Evolutionary conservation across 2,888 invertebrate species (phyloP).

Genomic region (Luperina testacea): DNA sequence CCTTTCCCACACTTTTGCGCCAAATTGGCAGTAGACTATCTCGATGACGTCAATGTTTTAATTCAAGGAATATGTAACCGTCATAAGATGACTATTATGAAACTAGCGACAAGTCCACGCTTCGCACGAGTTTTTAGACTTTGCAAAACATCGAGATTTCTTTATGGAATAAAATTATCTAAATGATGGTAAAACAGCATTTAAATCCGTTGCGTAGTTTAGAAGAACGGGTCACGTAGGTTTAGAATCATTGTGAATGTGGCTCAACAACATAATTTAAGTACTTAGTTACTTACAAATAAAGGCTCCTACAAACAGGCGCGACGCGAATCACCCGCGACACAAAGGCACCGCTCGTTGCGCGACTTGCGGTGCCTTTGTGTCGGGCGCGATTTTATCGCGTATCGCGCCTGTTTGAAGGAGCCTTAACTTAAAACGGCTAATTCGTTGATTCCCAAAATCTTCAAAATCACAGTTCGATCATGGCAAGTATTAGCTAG

Average conservation of each 20-base stretch:
- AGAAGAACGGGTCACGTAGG: too few species aligned
- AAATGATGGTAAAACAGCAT: too few species aligned
- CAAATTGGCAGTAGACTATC: background rate
- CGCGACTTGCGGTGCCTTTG: too few species aligned
- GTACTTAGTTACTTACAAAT: background rate
- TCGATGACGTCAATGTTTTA: background rate
- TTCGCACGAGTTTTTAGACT: too few species aligned
- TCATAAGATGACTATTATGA: background rate
- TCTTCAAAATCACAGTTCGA: slow-evolving; percentile 9
- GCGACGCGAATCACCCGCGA: too few species aligned
- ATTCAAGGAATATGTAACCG: background rate
- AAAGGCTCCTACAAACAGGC: too few species aligned
- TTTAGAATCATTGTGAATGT: background rate
- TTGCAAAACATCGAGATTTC: too few species aligned
- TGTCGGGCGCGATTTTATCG: too few species aligned
- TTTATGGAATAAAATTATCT: too few species aligned
- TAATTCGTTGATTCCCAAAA: background rate
- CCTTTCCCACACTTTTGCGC: background rate
- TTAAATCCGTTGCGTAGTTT: too few species aligned
- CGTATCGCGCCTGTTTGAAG: too few species aligned
- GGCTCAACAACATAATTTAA: background rate
- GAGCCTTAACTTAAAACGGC: background rate
- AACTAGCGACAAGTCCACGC: background rate
- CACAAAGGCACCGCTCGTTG: too few species aligned
- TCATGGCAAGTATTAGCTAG: background rate